Evolutionary conservation across 2,797 vertebrate genomes (phyloP), one percentile per base, ranked within the genome.

Genomic region (Falco biarmicus): DNA sequence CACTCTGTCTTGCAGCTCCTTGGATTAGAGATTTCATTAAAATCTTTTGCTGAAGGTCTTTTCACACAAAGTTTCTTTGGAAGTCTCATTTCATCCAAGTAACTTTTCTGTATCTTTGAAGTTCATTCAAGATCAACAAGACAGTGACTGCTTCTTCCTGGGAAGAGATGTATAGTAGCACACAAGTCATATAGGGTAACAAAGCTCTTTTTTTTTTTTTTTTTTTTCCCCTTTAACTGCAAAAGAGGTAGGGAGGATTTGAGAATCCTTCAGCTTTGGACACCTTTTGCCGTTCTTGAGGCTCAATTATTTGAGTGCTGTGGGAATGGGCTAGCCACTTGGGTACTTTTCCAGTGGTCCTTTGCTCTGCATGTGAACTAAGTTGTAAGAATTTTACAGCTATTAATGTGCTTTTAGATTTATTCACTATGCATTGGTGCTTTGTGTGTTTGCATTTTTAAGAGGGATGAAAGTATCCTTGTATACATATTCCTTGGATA

Each of bases 51-150:
- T 43, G 57, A 83, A 60, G 24, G 76, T 60, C 69, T 89, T 92
- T 93, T 87, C 84, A 78, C 45, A 75, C 22, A 18, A 87, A 82
- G 41, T 85, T 87, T 61, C 34, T 83, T 59, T 68, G 57, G 43
- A 95, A 95, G 53, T 81, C 66, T 91, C 64, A 76, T 93, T 96
- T 88, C 12, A 94, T 91, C 73, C 93, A 96, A 70, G 96, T 97
- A 96, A 91, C 63, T 97, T 95, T 87, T 56, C 65, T 66, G 9
- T 45, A 48, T 68, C 57, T 95, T 93, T 95, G 84, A 94, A 93
- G 70, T 93, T 93, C 60, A 92, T 64, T 69, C 85, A 94, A 89
- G 66, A 92, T 91, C 74, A 87, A 70, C 1, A 20, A 94, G 76
- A 87, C 50, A 54, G 75, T 74, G 61, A 26, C 74, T 84, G 57